These are phyloP conservation scores for Xenotilapia flavipinnis DNA, from an alignment of 2,113 vertebrate species.

Conservation along the genomic window DNA sequence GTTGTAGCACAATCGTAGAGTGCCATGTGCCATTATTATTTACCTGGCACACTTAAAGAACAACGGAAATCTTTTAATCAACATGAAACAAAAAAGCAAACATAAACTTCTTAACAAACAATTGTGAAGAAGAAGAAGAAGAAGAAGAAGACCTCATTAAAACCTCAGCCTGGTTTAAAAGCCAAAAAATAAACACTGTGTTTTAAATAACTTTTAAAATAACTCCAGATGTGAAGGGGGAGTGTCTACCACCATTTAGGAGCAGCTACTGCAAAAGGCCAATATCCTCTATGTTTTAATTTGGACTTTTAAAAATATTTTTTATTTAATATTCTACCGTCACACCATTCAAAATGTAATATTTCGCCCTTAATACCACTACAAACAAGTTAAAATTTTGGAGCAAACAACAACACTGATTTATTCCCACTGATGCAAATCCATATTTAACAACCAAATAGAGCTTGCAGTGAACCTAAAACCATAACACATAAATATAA, in stretches of 20 bases:
- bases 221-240: neutral
- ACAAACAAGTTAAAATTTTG: neutral
- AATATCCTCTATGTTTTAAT: neutral
- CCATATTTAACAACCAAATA: neutral
- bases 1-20: neutral
- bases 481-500: neutral
- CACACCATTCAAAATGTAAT: neutral
- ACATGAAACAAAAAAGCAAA: neutral
- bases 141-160: neutral
- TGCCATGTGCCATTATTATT: neutral
- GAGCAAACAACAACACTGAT: neutral
- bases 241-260: neutral
- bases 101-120: neutral
- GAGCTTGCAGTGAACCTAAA: neutral
- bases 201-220: neutral
- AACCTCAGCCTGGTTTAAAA: neutral
- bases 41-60: neutral
- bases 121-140: fast-evolving
- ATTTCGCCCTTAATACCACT: neutral
- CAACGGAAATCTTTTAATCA: neutral
- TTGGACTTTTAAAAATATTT: neutral
- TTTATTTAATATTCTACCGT: fast-evolving
- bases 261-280: neutral
- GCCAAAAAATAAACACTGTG: neutral
- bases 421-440: neutral